phyloP scores from a whole-genome alignment of 2,888 invertebrate species.

The Dusona sp. region DNA sequence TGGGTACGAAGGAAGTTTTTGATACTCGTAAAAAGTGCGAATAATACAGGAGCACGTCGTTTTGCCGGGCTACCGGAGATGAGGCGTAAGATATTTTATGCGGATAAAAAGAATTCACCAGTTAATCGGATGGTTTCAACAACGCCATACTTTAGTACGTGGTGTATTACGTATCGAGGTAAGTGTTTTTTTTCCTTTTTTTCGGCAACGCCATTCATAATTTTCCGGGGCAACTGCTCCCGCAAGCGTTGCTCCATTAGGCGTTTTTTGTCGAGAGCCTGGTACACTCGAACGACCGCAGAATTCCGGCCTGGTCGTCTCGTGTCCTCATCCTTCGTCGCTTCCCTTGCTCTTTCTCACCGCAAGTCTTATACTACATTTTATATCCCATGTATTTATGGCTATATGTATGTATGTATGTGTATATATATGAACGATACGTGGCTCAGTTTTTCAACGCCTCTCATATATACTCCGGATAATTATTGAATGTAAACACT shows the following conservation, averaged over 20 bases:
- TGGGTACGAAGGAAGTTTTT: constrained; percentile 16
- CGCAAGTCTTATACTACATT: constrained; percentile 60
- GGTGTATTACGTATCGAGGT: constrained; percentile 39
- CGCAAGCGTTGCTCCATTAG: constrained; percentile 80
- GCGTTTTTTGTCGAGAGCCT: constrained; percentile 75
- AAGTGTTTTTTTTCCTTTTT: constrained; percentile 31
- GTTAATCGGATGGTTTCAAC: constrained; percentile 49
- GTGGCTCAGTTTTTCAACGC: constrained; percentile 65
- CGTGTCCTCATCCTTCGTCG: constrained; percentile 55
- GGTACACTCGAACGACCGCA: constrained; percentile 76
- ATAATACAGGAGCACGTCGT: constrained; percentile 32
- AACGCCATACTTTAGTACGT: constrained; percentile 31
- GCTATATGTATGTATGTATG: constrained; percentile 23
- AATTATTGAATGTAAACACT: constrained; percentile 70
- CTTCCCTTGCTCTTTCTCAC: constrained; percentile 56
- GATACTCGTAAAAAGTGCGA: constrained; percentile 48
- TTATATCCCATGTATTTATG: constrained; percentile 46
- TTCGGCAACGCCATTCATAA: constrained; percentile 78
- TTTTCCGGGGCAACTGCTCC: constrained; percentile 79
- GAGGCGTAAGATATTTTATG: constrained; percentile 25
- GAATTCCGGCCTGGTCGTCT: constrained; percentile 76
- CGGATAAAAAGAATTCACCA: constrained; percentile 12
- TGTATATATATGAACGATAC: constrained; percentile 44
- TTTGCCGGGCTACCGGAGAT: constrained; percentile 50
- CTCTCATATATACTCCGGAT: constrained; percentile 60